Conservation (phyloP, 2,888 invertebrate genomes). For the Thumatha senex region DNA sequence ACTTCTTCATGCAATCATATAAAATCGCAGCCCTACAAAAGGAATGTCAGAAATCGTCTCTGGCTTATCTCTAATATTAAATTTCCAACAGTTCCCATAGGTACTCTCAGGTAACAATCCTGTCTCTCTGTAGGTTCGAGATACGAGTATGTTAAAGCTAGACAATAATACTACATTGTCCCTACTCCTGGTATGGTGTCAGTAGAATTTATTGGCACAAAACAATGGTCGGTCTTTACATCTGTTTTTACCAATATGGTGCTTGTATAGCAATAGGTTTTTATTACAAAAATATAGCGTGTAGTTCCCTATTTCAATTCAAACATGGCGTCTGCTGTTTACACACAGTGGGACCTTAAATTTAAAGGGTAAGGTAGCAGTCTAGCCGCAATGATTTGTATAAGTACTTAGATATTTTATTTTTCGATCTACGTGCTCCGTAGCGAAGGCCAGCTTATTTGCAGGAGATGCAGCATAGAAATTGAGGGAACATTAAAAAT, state of each 20-base stretch:
- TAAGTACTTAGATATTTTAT: too few species aligned
- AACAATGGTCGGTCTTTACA: conserved; percentile 38
- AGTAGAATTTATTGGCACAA: conserved; percentile 38
- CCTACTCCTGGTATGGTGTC: conserved; percentile 27
- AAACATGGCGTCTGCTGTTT: background rate
- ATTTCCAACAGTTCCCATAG: too few species aligned
- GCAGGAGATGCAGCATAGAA: too few species aligned
- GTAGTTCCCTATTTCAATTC: background rate
- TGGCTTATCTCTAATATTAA: too few species aligned
- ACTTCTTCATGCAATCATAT: too few species aligned
- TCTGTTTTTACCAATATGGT: conserved; percentile 34
- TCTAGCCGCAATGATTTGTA: too few species aligned
- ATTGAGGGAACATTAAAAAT: too few species aligned
- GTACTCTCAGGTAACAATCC: background rate
- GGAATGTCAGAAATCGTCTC: too few species aligned
- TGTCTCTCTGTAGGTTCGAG: conserved; percentile 25
- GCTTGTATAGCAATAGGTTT: conserved; percentile 10
- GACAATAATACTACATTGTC: conserved; percentile 42
- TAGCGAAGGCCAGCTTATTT: too few species aligned
- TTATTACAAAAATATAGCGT: background rate
- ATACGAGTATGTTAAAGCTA: conserved; percentile 25
- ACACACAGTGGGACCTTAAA: background rate
- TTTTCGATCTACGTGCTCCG: too few species aligned
- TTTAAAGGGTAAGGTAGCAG: too few species aligned
- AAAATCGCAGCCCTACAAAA: too few species aligned